Evolutionary conservation across 2,797 vertebrate genomes (phyloP), one percentile per base, ranked within the genome.

Genomic region (Lates japonicus): DNA sequence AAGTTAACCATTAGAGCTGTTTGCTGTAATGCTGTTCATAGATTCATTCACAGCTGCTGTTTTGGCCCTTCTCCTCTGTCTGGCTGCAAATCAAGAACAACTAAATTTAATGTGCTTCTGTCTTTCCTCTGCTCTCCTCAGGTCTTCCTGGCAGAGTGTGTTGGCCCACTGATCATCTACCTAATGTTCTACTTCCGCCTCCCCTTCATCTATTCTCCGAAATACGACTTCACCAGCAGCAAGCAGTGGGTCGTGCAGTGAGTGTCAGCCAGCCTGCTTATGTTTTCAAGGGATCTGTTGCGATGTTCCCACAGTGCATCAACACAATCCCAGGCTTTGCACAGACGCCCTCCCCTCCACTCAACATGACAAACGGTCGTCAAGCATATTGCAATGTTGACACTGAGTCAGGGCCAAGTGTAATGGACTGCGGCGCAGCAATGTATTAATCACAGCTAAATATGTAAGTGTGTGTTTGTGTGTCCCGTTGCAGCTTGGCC

Each of bases 111-210:
- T 41, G 7, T 49, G 16, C 54, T 31, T 62, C 13, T 66, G 22
- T 41, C 14, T 61, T 54, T 31, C 58, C 49, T 37, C 42, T 79
- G 16, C 41, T 81, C 4, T 7, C 48, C 68, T 58, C 87, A 98
- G 97, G 97, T 98, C 59, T 98, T 98, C 92, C 94, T 98, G 71
- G 93, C 96, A 0, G 97, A 99, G 85, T 98, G 97, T 2, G 94
- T 94, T 0, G 98, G 97, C 1, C 97, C 98, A 0, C 94, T 98
- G 14, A 83, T 98, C 85, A 97, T 98, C 83, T 99, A 98, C 87
- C 90, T 98, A 88, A 96, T 98, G 87, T 98, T 98, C 93, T 98
- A 98, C 90, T 97, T 98, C 90, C 96, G 97, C 7, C 96, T 98
- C 5, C 97, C 97, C 29, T 97, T 98, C 90, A 97, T 98, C 89